These are phyloP conservation scores for Brachypterus glaber DNA, from an alignment of 2,888 invertebrate genomes.

Conservation along the genomic window DNA sequence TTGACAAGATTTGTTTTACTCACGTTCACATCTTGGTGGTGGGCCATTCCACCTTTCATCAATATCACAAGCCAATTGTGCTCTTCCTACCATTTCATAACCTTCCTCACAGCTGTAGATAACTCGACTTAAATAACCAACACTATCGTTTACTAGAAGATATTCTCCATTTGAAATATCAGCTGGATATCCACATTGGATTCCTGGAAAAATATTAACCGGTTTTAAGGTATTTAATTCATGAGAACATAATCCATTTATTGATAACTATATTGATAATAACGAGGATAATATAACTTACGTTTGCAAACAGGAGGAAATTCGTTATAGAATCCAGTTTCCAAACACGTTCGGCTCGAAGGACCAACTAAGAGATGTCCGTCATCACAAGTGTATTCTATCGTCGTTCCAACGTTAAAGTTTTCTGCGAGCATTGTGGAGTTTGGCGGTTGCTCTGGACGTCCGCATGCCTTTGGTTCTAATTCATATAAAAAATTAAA, in stretches of 20 bases:
- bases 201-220: slow-evolving; percentile 53
- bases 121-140: slow-evolving; percentile 78
- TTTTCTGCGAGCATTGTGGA: slow-evolving; percentile 73
- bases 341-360: slow-evolving; percentile 69
- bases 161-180: slow-evolving; percentile 76
- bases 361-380: slow-evolving; percentile 85
- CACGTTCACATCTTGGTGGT: slow-evolving; percentile 78
- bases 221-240: background rate
- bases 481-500: slow-evolving; percentile 22
- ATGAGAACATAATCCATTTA: too few species aligned
- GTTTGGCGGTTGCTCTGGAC: slow-evolving; percentile 88
- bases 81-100: slow-evolving; percentile 75
- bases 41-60: slow-evolving; percentile 92
- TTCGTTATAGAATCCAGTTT: slow-evolving; percentile 88
- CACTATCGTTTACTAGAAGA: slow-evolving; percentile 71
- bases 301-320: slow-evolving; percentile 90
- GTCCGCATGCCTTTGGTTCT: slow-evolving; percentile 85
- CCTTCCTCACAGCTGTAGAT: slow-evolving; percentile 76
- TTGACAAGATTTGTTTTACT: slow-evolving; percentile 26
- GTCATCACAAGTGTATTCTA: slow-evolving; percentile 76
- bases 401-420: slow-evolving; percentile 71
- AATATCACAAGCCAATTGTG: slow-evolving; percentile 78
- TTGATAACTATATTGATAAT: too few species aligned
- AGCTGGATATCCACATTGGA: slow-evolving; percentile 84
- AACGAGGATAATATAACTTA: too few species aligned